Base-by-base conservation (phyloP, 2,797 vertebrate genomes). In the Atherinosoma microstoma region DNA sequence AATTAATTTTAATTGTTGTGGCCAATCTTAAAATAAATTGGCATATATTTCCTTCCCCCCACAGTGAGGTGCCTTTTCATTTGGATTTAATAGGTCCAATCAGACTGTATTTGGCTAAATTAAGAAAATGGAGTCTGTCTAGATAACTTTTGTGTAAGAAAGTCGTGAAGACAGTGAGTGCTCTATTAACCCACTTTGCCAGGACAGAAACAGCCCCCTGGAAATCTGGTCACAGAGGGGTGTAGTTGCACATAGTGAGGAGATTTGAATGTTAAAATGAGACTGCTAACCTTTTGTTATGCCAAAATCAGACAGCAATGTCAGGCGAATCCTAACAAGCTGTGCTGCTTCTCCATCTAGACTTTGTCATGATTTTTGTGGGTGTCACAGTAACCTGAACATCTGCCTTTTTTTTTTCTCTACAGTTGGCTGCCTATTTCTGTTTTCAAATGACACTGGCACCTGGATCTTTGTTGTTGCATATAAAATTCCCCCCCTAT, bases 1-100 rank as follows among this genome's bases (percentile, higher is more conserved):
- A 93, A 93, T 88, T 20, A 90, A 90, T 90, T 89, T 86, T 85
- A 91, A 92, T 94, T 91, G 89, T 92, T 78, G 84, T 77, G 83
- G 79, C 83, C 83, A 30, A 40, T 69, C 73, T 78, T 67, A 81
- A 92, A 93, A 89, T 83, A 79, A 89, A 90, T 74, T 79, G 71
- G 35, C 66, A 75, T 64, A 73, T 78, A 82, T 87, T 78, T 77
- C 51, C 27, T 27, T 58, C 73, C 68, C 63, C 65, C 76, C 1
- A 13, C 79, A 51, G 78, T 47, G 75, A 87, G 82, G 67, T 75
- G 68, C 62, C 78, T 75, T 86, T 85, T 83, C 57, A 77, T 76
- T 83, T 75, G 29, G 67, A 73, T 65, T 70, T 15, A 76, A 76
- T 2, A 57, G 30, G 68, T 12, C 22, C 68, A 75, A 70, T 72